Evolutionary conservation across 2,797 vertebrate genomes (phyloP), one percentile per base, ranked within the genome.

Genomic region (Rhynchotus rufescens): DNA sequence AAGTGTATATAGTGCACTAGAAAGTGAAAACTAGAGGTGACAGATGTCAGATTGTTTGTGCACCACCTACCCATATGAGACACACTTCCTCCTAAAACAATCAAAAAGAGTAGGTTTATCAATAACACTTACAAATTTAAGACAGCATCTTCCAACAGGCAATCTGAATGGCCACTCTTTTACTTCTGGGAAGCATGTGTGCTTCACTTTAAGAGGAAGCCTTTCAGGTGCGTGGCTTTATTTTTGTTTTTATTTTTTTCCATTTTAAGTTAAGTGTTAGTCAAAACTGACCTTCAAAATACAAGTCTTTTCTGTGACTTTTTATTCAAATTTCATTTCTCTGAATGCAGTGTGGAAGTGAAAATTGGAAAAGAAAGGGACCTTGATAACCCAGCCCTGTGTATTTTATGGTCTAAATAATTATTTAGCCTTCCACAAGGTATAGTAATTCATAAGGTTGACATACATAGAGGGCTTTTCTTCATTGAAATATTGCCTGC

Each of bases 61-160:
- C 44, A 64, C 44, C 42, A 94, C 75, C 89, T 97, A 97, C 96
- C 97, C 94, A 97, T 90, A 79, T 97, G 93, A 84, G 91, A 92
- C 34, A 97, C 52, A 26, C 96, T 96, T 84, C 30, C 69, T 76
- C 96, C 96, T 97, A 86, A 89, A 96, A 94, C 71, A 83, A 72
- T 66, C 57, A 95, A 86, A 93, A 60, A 78, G 13, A 83, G 38
- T 56, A 93, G 52, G 21, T 66, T 74, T 61, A 28, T 89, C 66
- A 91, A 65, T 49, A 73, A 34, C 10, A 79, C 21, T 32, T 65
- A 14, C 12, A 79, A 78, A 83, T 57, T 51, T 75, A 61, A 54
- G n/a, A 40, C 79, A 54, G n/a, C 51, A 25, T 34, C 74, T 90
- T 80, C 28, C 62, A 66, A 32, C 23, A 65, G 4, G 4, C 36